A percentile compares a stretch with the other conserved stretches of the same genome.
These are phyloP conservation scores for Drosophila meridiana DNA, from an alignment of 2,888 invertebrate species.

Conservation along the genomic window DNA sequence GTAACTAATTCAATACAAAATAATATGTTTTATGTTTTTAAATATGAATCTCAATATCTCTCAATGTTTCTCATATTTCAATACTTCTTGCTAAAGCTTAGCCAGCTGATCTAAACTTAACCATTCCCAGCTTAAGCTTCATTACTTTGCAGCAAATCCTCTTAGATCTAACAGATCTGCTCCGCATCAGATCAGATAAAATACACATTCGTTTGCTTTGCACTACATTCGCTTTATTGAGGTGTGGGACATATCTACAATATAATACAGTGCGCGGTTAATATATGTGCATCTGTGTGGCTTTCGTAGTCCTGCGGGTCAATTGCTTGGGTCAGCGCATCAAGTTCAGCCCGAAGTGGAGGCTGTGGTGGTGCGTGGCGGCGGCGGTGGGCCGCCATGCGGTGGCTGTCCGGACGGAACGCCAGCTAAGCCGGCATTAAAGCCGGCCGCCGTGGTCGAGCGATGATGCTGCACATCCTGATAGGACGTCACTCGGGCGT, in stretches of 20 bases:
- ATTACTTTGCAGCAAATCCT: no score
- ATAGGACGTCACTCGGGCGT: slow-evolving; percentile 11
- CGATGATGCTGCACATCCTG: slow-evolving; percentile 26
- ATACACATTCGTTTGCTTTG: not conserved
- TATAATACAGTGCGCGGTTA: slow-evolving; percentile 20
- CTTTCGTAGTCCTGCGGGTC: slow-evolving; percentile 3
- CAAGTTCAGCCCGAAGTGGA: slow-evolving; percentile 26
- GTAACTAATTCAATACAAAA: no score
- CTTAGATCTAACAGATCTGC: no score
- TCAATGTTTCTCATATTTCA: no score
- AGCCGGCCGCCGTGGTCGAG: slow-evolving; percentile 17
- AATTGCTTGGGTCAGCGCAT: not conserved
- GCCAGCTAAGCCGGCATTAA: slow-evolving; percentile 26
- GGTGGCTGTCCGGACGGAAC: slow-evolving; percentile 42
- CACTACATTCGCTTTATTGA: slow-evolving; percentile 37
- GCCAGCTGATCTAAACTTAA: no score
- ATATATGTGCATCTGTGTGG: not conserved
- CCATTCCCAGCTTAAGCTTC: no score
- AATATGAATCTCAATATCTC: no score
- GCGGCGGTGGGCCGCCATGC: slow-evolving; percentile 36
- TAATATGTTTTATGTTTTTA: no score
- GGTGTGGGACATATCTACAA: not conserved
- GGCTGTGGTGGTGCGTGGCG: slow-evolving; percentile 39
- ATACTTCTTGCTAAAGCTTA: no score
- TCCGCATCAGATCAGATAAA: no score